Evolutionary conservation across 1,140 invertebrate genomes (phyloP).

Genomic region (Cepaea nemoralis): DNA sequence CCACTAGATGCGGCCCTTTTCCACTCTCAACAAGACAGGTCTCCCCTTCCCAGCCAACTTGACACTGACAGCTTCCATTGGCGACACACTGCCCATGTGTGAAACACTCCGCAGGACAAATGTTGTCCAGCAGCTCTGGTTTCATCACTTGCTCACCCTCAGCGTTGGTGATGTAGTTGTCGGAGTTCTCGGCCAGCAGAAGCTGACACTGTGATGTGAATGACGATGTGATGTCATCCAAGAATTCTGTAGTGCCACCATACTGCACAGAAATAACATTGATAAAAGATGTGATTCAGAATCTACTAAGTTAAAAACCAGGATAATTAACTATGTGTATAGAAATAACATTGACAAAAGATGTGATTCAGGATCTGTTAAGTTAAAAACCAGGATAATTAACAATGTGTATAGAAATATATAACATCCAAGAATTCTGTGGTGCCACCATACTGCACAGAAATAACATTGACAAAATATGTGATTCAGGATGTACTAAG

Average conservation of each 20-base stretch:
- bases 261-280: neutral
- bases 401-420: no score
- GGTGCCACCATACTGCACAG: neutral
- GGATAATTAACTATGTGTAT: no score
- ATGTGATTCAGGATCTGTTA: no score
- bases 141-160: constrained; percentile 27
- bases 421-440: constrained; percentile 13
- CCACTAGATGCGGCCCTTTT: constrained; percentile 7
- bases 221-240: neutral
- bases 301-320: no score
- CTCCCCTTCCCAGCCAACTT: constrained; percentile 15
- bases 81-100: constrained; percentile 19
- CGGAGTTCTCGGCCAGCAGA: neutral
- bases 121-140: constrained; percentile 18
- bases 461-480: no score
- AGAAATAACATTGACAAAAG: no score
- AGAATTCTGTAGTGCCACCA: neutral
- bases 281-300: no score
- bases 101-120: constrained; percentile 18
- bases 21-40: constrained; percentile 29
- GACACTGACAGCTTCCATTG: constrained; percentile 4
- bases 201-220: constrained; percentile 23
- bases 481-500: no score
- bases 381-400: no score
- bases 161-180: constrained; percentile 29